Conservation (phyloP, 2,888 invertebrate genomes). For the Diloba caeruleocephala region DNA sequence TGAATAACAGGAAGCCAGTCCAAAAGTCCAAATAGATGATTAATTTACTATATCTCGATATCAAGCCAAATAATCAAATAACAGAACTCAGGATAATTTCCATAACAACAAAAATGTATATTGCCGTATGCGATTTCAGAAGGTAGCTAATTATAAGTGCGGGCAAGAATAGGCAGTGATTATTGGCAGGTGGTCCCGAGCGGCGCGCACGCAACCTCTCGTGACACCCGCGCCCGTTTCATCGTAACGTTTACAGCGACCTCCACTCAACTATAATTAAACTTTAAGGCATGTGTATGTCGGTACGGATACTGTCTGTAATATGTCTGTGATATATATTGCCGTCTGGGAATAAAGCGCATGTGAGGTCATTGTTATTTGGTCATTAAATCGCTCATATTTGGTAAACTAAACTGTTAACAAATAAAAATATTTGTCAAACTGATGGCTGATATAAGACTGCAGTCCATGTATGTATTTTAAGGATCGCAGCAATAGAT, state of each 20-base stretch:
- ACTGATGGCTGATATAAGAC: too few relatives aligned
- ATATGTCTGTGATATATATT: background rate
- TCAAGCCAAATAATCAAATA: slow-evolving; percentile 6
- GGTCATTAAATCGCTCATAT: too few relatives aligned
- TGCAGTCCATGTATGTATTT: too few relatives aligned
- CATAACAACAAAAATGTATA: slow-evolving; percentile 29
- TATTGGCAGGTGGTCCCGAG: slow-evolving; percentile 76
- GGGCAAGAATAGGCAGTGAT: slow-evolving; percentile 69
- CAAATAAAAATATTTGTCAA: too few relatives aligned
- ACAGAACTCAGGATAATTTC: slow-evolving; percentile 13
- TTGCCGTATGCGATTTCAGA: slow-evolving; percentile 66
- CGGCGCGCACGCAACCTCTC: slow-evolving; percentile 79
- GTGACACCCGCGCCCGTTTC: slow-evolving; percentile 65
- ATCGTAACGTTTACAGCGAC: slow-evolving; percentile 61
- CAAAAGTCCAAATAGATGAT: too few relatives aligned
- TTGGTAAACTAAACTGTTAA: too few relatives aligned
- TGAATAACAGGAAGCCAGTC: too few relatives aligned
- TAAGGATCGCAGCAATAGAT: too few relatives aligned
- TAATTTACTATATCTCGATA: too few relatives aligned
- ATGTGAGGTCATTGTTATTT: too few relatives aligned
- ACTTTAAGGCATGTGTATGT: slow-evolving; percentile 41
- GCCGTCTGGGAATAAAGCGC: background rate
- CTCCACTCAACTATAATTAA: slow-evolving; percentile 74
- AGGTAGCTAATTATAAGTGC: slow-evolving; percentile 67
- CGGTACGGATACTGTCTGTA: slow-evolving; percentile 21